Percentiles rank a stretch among this genome's conserved stretches.
These are phyloP conservation scores for Calliopsis andreniformis DNA, from an alignment of 1,140 invertebrate species.

Conservation along the genomic window DNA sequence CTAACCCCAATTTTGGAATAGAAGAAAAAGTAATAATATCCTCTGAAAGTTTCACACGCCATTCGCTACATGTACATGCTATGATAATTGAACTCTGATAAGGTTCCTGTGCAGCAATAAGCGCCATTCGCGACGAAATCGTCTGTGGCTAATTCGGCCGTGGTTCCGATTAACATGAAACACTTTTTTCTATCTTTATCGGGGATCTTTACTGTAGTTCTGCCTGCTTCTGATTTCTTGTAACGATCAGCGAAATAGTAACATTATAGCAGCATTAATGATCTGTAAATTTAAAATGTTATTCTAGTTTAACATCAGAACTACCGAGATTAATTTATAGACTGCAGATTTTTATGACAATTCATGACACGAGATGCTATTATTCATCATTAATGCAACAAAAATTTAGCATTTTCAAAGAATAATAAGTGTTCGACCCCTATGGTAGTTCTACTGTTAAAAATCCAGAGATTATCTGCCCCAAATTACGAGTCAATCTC, in stretches of 20 bases:
- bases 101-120: constrained; percentile 19
- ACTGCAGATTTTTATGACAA: too few relatives aligned
- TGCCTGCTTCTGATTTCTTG: constrained; percentile 12
- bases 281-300: too few relatives aligned
- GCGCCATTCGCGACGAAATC: constrained; percentile 1
- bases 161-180: constrained; percentile 37
- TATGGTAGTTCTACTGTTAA: too few relatives aligned
- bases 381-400: not conserved
- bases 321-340: too few relatives aligned
- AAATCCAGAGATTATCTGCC: too few relatives aligned
- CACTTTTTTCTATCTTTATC: constrained; percentile 42
- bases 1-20: too few relatives aligned
- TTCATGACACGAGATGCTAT: too few relatives aligned
- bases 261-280: too few relatives aligned
- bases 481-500: not conserved
- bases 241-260: not conserved
- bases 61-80: not conserved
- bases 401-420: too few relatives aligned
- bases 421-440: too few relatives aligned
- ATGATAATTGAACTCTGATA: constrained; percentile 41
- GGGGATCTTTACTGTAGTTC: not conserved
- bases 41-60: not conserved
- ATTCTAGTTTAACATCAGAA: too few relatives aligned
- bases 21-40: not conserved
- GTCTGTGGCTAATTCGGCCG: constrained; percentile 22